These are phyloP conservation scores for Eleutherodactylus coqui DNA, from an alignment of 2,797 vertebrate species.

Conservation along the genomic window DNA sequence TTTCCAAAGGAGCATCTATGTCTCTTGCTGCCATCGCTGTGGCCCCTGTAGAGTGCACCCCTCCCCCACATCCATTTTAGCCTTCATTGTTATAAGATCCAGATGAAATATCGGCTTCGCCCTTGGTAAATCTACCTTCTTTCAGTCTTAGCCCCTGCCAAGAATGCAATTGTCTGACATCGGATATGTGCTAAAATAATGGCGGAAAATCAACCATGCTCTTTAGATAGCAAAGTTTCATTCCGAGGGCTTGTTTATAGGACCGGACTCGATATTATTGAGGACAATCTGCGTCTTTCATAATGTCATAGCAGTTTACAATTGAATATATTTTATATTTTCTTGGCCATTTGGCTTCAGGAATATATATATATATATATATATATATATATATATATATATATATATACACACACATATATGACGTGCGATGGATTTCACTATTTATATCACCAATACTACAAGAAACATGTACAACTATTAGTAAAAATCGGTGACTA, in stretches of 20 bases:
- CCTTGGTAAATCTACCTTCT: not conserved
- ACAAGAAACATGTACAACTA: too few relatives aligned
- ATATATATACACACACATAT: too few relatives aligned
- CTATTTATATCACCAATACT: too few relatives aligned
- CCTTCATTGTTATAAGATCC: too few relatives aligned
- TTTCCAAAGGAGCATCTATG: too few relatives aligned
- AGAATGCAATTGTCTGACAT: not conserved
- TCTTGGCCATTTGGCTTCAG: not conserved
- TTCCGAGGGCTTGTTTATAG: not conserved
- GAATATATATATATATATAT: too few relatives aligned
- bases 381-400: too few relatives aligned
- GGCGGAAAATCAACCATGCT: not conserved
- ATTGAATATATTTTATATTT: not conserved
- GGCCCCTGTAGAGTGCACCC: too few relatives aligned
- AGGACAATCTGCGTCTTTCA: not conserved
- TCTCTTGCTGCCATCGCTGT: too few relatives aligned
- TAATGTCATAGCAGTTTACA: not conserved
- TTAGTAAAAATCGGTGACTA: too few relatives aligned
- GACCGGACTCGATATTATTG: not conserved
- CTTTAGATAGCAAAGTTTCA: not conserved
- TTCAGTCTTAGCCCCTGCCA: not conserved
- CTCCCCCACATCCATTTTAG: too few relatives aligned
- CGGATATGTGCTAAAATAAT: not conserved
- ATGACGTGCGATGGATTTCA: too few relatives aligned
- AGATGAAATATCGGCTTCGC: not conserved